Evolutionary conservation across 2,797 vertebrate genomes (phyloP), one percentile per base, ranked within the genome.

Genomic region (Miichthys miiuy): DNA sequence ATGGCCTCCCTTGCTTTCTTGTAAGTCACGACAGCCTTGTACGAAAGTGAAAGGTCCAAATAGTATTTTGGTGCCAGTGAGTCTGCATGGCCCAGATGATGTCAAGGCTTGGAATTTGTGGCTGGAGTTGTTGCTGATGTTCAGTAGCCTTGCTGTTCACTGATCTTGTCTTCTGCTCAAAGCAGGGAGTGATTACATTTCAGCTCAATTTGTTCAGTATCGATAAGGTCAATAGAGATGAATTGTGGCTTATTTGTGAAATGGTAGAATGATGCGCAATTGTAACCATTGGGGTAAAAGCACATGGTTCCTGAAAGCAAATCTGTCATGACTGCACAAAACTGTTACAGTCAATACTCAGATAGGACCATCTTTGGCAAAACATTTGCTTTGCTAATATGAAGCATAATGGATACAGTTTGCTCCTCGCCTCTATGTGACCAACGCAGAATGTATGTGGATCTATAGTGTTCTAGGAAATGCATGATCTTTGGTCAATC

Each of bases 21-120:
- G 91, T 93, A 90, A 94, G 91, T 93, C 88, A 88, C 72, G 74
- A 88, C 85, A 75, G 79, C 75, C 85, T 92, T 91, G 89, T 83
- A 84, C 61, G 68, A 90, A 90, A 91, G 83, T 81, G 80, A 89
- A 89, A 84, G 79, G 61, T 88, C 86, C 81, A 83, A 88, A 85
- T 84, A 69, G 84, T 88, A 47, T 85, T 87, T 87, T 81, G 93
- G 92, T 91, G 92, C 91, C 93, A 86, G 85, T 9, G 85, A 88
- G 90, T 94, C 91, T 94, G 89, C 72, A 25, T 41, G 66, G 68
- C 77, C 76, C 48, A 57, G 83, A 84, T 92, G 84, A 93, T 84
- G 89, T 93, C 85, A 92, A 88, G 54, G 73, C 77, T 83, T 72
- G 67, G 83, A 87, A 81, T 90, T 88, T 84, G 87, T 42, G 47